Percentiles rank a stretch among this genome's conserved stretches.
Conservation (phyloP, 2,797 vertebrate genomes). For the Squalus acanthias region DNA sequence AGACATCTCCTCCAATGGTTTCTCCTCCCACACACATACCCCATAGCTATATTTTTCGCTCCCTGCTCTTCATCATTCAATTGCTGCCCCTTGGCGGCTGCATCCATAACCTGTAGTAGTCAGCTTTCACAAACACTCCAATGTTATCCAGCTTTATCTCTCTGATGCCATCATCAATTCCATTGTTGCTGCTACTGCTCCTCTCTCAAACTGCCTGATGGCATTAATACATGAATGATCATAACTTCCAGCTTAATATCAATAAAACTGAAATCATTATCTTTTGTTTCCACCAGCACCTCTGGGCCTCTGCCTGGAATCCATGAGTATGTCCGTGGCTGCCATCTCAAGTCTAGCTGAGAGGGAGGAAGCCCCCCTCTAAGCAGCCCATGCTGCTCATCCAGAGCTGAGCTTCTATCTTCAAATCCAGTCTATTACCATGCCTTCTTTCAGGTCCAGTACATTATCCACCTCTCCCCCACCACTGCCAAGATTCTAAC, state of each 20-base stretch:
- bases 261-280: neutral
- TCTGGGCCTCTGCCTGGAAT: neutral
- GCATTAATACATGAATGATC: neutral
- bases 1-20: neutral
- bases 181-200: neutral
- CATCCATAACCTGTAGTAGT: neutral
- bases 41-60: neutral
- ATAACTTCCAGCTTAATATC: neutral
- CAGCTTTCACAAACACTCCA: neutral
- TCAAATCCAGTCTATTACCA: neutral
- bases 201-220: neutral
- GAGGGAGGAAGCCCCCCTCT: no score
- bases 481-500: neutral
- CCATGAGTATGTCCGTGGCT: neutral
- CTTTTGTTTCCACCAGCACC: neutral
- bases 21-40: neutral
- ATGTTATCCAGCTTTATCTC: neutral
- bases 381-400: neutral
- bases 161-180: neutral
- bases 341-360: neutral
- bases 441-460: neutral
- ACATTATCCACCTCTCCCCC: neutral
- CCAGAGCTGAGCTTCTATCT: neutral
- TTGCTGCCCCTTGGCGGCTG: neutral
- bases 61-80: neutral